These are phyloP conservation scores for Pterocles gutturalis DNA, from an alignment of 2,113 vertebrate genomes.

Conservation along the genomic window DNA sequence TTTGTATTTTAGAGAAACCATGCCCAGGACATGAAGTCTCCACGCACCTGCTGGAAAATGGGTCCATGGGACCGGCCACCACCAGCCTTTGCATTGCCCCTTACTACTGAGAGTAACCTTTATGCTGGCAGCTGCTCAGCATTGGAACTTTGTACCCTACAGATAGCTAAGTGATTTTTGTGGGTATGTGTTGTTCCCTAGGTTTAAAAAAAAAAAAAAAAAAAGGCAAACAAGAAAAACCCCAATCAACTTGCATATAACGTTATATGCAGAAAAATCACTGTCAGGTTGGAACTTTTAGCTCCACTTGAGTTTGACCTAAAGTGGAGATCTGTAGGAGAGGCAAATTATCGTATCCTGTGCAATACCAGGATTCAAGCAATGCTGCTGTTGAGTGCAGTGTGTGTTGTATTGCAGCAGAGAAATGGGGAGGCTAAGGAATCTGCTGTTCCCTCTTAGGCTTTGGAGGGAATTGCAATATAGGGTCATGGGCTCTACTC, in stretches of 20 bases:
- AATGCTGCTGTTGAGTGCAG: not conserved
- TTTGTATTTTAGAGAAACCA: not conserved
- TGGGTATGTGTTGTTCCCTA: not conserved
- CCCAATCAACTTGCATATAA: not conserved
- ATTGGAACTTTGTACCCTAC: not conserved
- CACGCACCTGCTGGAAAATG: not conserved
- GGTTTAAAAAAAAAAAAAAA: not conserved
- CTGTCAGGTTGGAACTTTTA: not conserved
- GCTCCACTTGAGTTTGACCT: not conserved
- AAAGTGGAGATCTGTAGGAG: not conserved
- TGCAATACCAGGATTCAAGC: not conserved
- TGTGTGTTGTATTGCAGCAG: not conserved
- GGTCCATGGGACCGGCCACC: not conserved
- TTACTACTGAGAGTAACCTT: not conserved
- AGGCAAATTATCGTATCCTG: not conserved
- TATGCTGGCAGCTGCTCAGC: not conserved
- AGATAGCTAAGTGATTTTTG: not conserved
- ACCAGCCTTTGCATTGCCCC: not conserved
- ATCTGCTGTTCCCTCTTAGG: not conserved
- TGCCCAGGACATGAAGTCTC: not conserved
- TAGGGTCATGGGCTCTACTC: not conserved
- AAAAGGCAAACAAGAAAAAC: not conserved
- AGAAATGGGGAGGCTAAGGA: accelerated
- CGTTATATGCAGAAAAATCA: not conserved
- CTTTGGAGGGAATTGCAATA: not conserved